Evolutionary conservation across 2,888 invertebrate species (phyloP).

Genomic region (Drosophila stalkeri): DNA sequence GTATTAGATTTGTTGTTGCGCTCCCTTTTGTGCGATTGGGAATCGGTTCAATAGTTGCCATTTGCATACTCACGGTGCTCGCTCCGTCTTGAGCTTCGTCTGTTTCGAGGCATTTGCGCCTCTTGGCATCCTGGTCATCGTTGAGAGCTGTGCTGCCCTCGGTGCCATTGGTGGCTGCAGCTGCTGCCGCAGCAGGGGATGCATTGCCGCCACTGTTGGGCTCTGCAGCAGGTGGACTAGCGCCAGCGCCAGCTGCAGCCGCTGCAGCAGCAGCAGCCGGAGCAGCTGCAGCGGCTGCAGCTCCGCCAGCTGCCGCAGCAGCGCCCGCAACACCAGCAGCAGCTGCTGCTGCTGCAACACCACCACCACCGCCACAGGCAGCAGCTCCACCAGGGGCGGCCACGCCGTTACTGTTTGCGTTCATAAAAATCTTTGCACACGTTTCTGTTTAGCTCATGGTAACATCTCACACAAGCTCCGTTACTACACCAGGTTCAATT

Average conservation of each 20-base stretch:
- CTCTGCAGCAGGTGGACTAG: slow-evolving; percentile 19
- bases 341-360: slow-evolving; percentile 10
- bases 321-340: slow-evolving; percentile 4
- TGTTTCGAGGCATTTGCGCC: slow-evolving; percentile 64
- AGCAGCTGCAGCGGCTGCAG: slow-evolving; percentile 13
- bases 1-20: background rate
- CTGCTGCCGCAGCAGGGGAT: slow-evolving; percentile 11
- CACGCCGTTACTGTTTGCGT: slow-evolving; percentile 59
- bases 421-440: slow-evolving; percentile 49
- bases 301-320: slow-evolving; percentile 16
- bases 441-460: slow-evolving; percentile 14
- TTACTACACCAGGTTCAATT: slow-evolving; percentile 11
- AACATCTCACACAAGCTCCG: slow-evolving; percentile 2
- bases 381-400: slow-evolving; percentile 47
- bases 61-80: slow-evolving; percentile 68
- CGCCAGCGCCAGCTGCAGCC: slow-evolving; percentile 28
- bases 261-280: slow-evolving; percentile 6
- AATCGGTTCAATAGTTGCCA: background rate
- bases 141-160: slow-evolving; percentile 30
- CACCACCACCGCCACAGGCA: slow-evolving; percentile 22
- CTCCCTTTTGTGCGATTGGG: background rate
- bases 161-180: slow-evolving; percentile 30
- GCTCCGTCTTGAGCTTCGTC: slow-evolving; percentile 69
- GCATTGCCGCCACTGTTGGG: slow-evolving; percentile 21
- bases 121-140: slow-evolving; percentile 70